Conservation (phyloP, 2,888 invertebrate species). For the Epinotia bilunana region DNA sequence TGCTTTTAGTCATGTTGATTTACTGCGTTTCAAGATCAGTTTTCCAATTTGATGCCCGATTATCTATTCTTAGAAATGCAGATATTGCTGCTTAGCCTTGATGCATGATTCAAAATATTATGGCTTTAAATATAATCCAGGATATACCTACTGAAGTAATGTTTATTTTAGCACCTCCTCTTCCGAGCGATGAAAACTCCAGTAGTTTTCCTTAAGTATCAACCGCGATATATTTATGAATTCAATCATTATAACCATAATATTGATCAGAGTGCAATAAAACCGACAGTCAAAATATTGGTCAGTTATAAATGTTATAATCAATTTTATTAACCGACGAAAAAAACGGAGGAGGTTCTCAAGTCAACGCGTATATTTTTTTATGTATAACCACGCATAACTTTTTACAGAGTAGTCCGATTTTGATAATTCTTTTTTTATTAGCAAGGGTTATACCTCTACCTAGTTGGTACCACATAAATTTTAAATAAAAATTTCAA, state of each 20-base stretch:
- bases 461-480: too few species aligned
- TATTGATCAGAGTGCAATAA: background rate
- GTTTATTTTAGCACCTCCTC: constrained; percentile 22
- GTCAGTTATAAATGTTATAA: background rate
- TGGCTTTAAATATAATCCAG: constrained; percentile 51
- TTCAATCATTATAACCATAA: constrained; percentile 22
- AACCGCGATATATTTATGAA: background rate
- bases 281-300: background rate
- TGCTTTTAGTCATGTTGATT: constrained; percentile 19
- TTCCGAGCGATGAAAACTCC: background rate
- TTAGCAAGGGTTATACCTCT: too few species aligned
- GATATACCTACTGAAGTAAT: constrained; percentile 53
- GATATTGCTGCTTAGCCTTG: constrained; percentile 32
- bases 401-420: too few species aligned
- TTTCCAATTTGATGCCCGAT: constrained; percentile 9
- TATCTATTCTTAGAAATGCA: constrained; percentile 34
- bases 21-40: constrained; percentile 19
- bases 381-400: too few species aligned
- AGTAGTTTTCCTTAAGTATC: constrained; percentile 24
- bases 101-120: constrained; percentile 44
- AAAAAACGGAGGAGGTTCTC: too few species aligned
- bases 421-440: too few species aligned
- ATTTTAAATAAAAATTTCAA: too few species aligned
- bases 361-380: too few species aligned
- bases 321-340: too few species aligned